Percentiles rank a stretch among this genome's conserved stretches.
Conservation (phyloP, 1,140 invertebrate genomes). For the Lordiphosa collinella region DNA sequence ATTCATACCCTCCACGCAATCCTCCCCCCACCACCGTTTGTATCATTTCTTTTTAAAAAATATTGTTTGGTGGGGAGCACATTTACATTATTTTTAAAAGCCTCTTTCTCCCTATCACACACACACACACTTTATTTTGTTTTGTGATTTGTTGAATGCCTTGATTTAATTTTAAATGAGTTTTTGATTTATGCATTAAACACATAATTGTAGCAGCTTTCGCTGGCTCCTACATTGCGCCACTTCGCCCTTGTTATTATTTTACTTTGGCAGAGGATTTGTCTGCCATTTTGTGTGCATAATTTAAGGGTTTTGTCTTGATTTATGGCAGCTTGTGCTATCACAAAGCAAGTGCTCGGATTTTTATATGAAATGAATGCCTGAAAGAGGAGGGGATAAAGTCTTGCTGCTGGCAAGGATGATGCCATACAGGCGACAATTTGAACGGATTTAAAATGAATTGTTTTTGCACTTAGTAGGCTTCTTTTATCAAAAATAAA, state of each 20-base stretch:
- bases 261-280: conserved; percentile 44
- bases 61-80: background rate
- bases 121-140: conserved; percentile 42
- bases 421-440: no score
- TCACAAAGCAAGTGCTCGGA: no score
- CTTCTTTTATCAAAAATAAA: no score
- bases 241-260: conserved; percentile 9
- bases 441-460: background rate
- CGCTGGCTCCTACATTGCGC: conserved; percentile 17
- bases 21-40: background rate
- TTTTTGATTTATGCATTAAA: conserved; percentile 78
- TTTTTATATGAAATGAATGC: conserved; percentile 10
- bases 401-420: no score
- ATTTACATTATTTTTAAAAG: conserved; percentile 56
- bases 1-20: conserved; percentile 13
- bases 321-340: conserved; percentile 37
- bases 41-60: background rate
- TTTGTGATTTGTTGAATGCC: conserved; percentile 70
- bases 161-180: conserved; percentile 77
- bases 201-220: conserved; percentile 70
- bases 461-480: background rate
- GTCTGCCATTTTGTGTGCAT: conserved; percentile 63
- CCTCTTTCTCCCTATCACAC: conserved; percentile 31
- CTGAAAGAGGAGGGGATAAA: no score
- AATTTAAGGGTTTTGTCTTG: conserved; percentile 71